phyloP scores from a whole-genome alignment of 2,888 invertebrate genomes.

The Baccha elongata region DNA sequence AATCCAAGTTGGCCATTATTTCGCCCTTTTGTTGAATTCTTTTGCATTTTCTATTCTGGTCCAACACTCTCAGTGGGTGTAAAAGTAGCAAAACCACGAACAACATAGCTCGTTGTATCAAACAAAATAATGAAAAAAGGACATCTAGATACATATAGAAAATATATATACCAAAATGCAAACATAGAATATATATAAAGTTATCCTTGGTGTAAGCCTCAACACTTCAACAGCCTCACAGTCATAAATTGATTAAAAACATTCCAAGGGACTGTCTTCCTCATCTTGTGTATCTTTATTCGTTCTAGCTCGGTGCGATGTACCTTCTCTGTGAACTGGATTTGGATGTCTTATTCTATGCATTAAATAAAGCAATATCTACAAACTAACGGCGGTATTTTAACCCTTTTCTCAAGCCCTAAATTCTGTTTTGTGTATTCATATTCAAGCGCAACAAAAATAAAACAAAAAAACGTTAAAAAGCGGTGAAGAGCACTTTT shows the following conservation, averaged over 20 bases:
- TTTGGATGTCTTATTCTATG: constrained; percentile 51
- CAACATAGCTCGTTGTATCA: constrained; percentile 45
- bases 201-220: constrained; percentile 66
- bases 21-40: constrained; percentile 50
- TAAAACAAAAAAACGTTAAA: constrained; percentile 10
- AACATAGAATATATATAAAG: constrained; percentile 55
- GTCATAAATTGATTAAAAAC: constrained; percentile 73
- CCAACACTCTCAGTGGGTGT: constrained; percentile 31
- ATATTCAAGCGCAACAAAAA: constrained; percentile 20
- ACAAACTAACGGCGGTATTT: constrained; percentile 30
- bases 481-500: constrained; percentile 44
- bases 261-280: constrained; percentile 49
- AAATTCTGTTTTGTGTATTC: constrained; percentile 57
- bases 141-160: neutral
- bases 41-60: constrained; percentile 42
- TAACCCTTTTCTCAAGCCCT: constrained; percentile 50
- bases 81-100: constrained; percentile 64
- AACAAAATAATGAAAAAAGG: constrained; percentile 23
- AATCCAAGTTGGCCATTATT: constrained; percentile 64
- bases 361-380: constrained; percentile 51
- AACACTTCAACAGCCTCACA: constrained; percentile 67
- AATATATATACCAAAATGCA: constrained; percentile 29
- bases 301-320: constrained; percentile 31
- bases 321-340: constrained; percentile 10
- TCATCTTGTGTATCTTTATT: constrained; percentile 10